These are phyloP conservation scores for Dione vanillae DNA, from an alignment of 2,888 invertebrate species.

Conservation along the genomic window DNA sequence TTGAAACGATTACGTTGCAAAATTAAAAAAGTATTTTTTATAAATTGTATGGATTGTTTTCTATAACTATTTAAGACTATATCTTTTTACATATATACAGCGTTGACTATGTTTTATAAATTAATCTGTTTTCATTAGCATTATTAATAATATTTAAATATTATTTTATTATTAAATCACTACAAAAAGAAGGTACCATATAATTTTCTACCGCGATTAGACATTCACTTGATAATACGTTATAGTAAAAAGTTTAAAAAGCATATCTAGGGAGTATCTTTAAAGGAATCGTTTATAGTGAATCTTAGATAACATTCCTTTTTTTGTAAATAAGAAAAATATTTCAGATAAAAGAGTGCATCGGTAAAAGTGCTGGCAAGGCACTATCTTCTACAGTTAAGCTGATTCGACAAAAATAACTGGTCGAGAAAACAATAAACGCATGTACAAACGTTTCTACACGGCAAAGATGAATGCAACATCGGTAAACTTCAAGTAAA, in stretches of 20 bases:
- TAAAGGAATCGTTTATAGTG: background rate
- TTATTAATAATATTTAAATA: too few relatives aligned
- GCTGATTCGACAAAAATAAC: slow-evolving; percentile 53
- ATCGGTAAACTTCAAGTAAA: slow-evolving; percentile 62
- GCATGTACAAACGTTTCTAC: slow-evolving; percentile 48
- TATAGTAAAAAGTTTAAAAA: background rate
- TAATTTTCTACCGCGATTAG: background rate
- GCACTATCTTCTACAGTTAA: slow-evolving; percentile 58
- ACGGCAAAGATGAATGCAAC: slow-evolving; percentile 60
- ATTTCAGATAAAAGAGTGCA: slow-evolving; percentile 69
- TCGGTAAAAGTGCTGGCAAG: slow-evolving; percentile 62
- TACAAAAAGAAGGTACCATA: background rate
- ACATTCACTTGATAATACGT: too few relatives aligned
- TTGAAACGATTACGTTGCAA: slow-evolving; percentile 16
- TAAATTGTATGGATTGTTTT: background rate
- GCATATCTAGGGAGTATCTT: background rate
- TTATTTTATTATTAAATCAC: too few relatives aligned
- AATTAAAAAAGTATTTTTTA: slow-evolving; percentile 22
- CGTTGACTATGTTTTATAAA: background rate
- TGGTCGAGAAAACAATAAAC: slow-evolving; percentile 55
- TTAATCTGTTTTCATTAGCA: background rate
- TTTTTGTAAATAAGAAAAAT: background rate
- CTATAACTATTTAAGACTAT: slow-evolving; percentile 11
- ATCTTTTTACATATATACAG: too few relatives aligned
- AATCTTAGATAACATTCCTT: too few relatives aligned